These are phyloP conservation scores for Ploceus nigricollis DNA, from an alignment of 2,113 vertebrate genomes.

Conservation along the genomic window DNA sequence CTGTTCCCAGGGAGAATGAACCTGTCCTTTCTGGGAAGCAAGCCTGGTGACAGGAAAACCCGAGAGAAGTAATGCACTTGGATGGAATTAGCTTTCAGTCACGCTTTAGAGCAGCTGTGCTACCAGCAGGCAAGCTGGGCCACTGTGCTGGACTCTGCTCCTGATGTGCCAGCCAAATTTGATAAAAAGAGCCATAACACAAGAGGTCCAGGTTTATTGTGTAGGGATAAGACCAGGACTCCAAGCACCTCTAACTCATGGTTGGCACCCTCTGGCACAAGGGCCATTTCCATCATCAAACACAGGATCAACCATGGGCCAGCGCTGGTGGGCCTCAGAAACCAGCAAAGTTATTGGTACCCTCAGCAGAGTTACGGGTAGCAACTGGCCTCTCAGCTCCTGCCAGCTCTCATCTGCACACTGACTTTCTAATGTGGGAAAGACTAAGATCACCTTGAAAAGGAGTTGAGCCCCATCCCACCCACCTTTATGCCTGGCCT, in stretches of 20 bases:
- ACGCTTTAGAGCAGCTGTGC: conserved; percentile 40
- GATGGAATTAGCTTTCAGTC: conserved; percentile 58
- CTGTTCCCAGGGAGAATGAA: conserved; percentile 47
- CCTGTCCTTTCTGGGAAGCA: conserved; percentile 53
- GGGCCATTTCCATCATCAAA: background rate
- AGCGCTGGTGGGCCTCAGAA: background rate
- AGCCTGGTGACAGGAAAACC: background rate
- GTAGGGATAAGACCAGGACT: background rate
- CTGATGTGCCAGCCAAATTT: background rate
- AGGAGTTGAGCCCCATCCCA: background rate
- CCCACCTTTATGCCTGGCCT: background rate
- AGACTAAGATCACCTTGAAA: background rate
- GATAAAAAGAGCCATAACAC: background rate
- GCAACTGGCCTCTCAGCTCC: background rate
- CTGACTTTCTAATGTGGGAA: background rate
- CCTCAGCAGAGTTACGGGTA: background rate
- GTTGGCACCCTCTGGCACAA: background rate
- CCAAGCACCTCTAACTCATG: background rate
- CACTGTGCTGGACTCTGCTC: background rate
- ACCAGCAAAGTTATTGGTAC: background rate
- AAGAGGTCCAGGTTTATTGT: background rate
- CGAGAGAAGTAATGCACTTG: conserved; percentile 18
- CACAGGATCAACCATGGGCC: background rate
- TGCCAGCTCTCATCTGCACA: background rate
- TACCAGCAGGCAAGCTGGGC: background rate